A percentile compares a stretch with the other conserved stretches of the same genome.
Conservation (phyloP, 2,113 vertebrate genomes). For the Cygnus atratus region DNA sequence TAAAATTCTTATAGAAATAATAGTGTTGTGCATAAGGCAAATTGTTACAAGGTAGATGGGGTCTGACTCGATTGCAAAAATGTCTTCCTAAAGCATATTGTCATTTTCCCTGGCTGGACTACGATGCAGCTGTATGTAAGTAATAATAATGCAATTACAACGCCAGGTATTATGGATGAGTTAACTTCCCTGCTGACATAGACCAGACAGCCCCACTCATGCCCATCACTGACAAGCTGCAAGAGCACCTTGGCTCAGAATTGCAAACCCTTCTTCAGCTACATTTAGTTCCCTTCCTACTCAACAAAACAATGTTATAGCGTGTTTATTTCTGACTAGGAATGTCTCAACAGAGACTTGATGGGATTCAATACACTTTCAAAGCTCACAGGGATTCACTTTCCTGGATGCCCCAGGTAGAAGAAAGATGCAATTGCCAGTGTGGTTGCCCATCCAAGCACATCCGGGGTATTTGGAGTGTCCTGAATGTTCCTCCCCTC, state of each 20-base stretch:
- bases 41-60: not conserved
- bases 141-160: not conserved
- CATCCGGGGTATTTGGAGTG: fast-evolving
- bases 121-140: not conserved
- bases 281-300: not conserved
- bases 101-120: not conserved
- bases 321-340: not conserved
- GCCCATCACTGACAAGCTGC: not conserved
- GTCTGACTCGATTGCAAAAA: not conserved
- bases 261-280: not conserved
- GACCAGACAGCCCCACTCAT: not conserved
- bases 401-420: not conserved
- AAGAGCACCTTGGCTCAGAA: not conserved
- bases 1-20: not conserved
- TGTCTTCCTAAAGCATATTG: not conserved
- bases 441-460: not conserved
- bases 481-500: not conserved
- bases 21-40: not conserved
- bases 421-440: not conserved
- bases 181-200: not conserved
- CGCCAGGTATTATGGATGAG: not conserved
- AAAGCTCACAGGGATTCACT: not conserved
- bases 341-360: not conserved
- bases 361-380: not conserved
- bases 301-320: not conserved